Conservation (phyloP, 2,888 invertebrate genomes). For the Pardosa pseudoannulata region DNA sequence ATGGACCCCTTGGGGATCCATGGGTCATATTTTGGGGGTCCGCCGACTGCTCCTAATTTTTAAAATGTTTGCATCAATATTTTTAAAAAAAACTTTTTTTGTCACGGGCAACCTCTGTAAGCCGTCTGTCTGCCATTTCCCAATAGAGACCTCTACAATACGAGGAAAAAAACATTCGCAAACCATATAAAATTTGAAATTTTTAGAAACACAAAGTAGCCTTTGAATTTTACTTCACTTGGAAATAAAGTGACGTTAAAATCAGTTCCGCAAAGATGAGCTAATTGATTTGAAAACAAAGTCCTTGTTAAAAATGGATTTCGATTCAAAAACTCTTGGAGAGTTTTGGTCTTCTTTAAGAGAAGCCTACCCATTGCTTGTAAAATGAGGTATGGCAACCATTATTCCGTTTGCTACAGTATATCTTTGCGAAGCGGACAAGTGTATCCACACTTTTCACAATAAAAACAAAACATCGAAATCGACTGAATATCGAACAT, state of each 20-base stretch:
- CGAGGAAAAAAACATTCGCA: no score
- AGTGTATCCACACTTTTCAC: no score
- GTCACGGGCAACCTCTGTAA: no score
- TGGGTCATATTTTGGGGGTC: slow-evolving; percentile 25
- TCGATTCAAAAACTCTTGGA: slow-evolving; percentile 32
- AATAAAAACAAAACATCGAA: slow-evolving; percentile 49
- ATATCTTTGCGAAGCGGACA: slow-evolving; percentile 47
- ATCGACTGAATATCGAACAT: slow-evolving; percentile 39
- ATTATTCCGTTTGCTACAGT: slow-evolving; percentile 43
- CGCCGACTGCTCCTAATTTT: slow-evolving; percentile 29
- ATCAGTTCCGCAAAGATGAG: slow-evolving; percentile 52
- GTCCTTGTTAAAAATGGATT: slow-evolving; percentile 41
- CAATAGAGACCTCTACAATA: no score
- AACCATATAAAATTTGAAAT: no score
- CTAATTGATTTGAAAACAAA: slow-evolving; percentile 48
- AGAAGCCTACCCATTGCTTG: slow-evolving; percentile 49
- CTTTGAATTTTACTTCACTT: no score
- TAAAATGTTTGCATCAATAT: slow-evolving; percentile 53
- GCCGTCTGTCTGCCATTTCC: no score
- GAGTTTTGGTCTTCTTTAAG: slow-evolving; percentile 32
- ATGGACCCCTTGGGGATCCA: no score
- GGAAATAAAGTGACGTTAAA: no score
- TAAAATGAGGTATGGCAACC: slow-evolving; percentile 41
- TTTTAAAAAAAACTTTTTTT: no score
- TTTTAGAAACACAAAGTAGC: no score